phyloP scores from a whole-genome alignment of 2,113 vertebrate species.

The Dromaius novaehollandiae region DNA sequence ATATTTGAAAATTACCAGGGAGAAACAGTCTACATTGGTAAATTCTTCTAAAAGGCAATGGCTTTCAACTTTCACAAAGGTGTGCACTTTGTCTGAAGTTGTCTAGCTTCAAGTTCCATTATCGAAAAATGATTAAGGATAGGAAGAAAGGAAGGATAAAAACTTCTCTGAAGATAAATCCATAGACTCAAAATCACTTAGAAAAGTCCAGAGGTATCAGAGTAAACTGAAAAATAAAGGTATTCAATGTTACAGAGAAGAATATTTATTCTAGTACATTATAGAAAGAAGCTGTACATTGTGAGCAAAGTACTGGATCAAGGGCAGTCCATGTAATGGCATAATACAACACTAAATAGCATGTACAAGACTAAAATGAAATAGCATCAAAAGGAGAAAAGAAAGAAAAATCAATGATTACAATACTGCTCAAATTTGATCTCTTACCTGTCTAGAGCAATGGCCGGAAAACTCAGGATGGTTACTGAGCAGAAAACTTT shows the following conservation, averaged over 20 bases:
- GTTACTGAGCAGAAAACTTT: constrained; percentile 96
- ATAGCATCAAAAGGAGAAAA: background rate
- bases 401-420: background rate
- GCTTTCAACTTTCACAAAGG: background rate
- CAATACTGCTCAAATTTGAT: background rate
- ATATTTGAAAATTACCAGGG: background rate
- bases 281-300: background rate
- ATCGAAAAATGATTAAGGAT: background rate
- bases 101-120: background rate
- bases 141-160: background rate
- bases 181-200: background rate
- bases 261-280: background rate
- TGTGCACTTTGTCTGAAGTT: background rate
- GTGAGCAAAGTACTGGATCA: background rate
- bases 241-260: background rate
- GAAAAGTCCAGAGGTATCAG: background rate
- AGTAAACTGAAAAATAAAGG: background rate
- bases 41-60: background rate
- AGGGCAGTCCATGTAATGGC: background rate
- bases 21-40: background rate
- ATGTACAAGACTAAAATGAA: background rate
- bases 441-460: constrained; percentile 85
- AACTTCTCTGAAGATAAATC: background rate
- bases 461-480: constrained; percentile 92
- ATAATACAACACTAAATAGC: background rate